Evolutionary conservation across 1,140 invertebrate species (phyloP).

Genomic region (Neuroterus valhalla): DNA sequence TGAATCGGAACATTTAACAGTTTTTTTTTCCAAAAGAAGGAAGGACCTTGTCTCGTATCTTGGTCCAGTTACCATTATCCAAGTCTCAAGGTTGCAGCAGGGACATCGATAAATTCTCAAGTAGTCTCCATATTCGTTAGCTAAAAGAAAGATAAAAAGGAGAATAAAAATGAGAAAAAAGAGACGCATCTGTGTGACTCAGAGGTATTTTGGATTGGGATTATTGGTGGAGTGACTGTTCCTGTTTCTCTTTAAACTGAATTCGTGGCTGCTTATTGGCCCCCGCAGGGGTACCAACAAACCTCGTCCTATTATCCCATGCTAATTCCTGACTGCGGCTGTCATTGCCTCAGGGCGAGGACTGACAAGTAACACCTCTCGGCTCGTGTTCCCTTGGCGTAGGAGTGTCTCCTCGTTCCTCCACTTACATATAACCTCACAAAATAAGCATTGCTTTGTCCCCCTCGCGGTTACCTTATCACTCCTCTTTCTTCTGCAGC

Average conservation of each 20-base stretch:
- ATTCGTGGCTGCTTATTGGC: constrained; percentile 61
- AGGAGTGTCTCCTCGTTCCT: constrained; percentile 67
- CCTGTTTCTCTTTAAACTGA: constrained; percentile 52
- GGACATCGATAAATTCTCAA: neutral
- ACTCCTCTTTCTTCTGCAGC: constrained; percentile 46
- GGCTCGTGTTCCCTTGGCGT: constrained; percentile 64
- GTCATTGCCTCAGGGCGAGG: constrained; percentile 72
- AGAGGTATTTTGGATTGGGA: constrained; percentile 61
- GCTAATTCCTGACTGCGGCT: constrained; percentile 73
- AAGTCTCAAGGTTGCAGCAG: no score
- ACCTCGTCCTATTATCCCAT: constrained; percentile 74
- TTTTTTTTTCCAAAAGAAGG: no score
- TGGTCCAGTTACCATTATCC: no score
- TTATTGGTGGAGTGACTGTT: constrained; percentile 62
- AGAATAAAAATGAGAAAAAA: neutral
- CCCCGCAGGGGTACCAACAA: constrained; percentile 67
- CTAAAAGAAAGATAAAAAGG: neutral
- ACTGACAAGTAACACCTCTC: constrained; percentile 75
- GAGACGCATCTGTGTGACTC: constrained; percentile 52
- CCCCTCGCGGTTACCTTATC: constrained; percentile 25
- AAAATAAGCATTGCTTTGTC: constrained; percentile 37
- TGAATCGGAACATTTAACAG: no score
- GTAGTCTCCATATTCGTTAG: neutral
- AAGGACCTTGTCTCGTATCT: no score
- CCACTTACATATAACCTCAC: constrained; percentile 29